A percentile compares a stretch with the other conserved stretches of the same genome.
phyloP scores from a whole-genome alignment of 2,797 vertebrate genomes.

The Hypotaenidia okinawae region DNA sequence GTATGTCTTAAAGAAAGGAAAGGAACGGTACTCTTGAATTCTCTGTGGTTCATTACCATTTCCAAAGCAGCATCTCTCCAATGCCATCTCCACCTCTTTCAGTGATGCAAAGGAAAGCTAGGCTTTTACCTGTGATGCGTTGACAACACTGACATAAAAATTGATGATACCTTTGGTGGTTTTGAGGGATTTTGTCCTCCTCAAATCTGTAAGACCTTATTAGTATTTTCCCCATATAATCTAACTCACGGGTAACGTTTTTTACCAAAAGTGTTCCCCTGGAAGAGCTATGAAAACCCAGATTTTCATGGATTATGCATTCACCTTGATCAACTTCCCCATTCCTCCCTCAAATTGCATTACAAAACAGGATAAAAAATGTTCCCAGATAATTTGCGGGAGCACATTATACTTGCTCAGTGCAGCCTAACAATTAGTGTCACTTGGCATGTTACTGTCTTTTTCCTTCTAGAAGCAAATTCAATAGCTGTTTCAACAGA shows the following conservation, averaged over 20 bases:
- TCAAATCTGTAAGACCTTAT: neutral
- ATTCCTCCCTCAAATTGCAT: neutral
- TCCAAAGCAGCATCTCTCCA: neutral
- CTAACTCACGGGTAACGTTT: neutral
- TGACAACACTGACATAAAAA: neutral
- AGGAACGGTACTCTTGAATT: neutral
- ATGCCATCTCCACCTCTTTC: neutral
- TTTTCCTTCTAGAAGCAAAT: constrained; percentile 66
- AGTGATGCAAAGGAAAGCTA: neutral
- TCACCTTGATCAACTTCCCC: constrained; percentile 11
- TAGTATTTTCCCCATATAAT: neutral
- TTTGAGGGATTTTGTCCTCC: neutral
- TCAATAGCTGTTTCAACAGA: constrained; percentile 58
- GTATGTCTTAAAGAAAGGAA: neutral
- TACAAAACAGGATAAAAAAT: neutral
- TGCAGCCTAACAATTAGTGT: constrained; percentile 73
- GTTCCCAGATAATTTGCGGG: constrained; percentile 55
- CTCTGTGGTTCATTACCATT: neutral
- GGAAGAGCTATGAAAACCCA: neutral
- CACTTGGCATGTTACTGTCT: constrained; percentile 60
- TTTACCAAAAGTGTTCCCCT: neutral
- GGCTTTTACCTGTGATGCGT: neutral
- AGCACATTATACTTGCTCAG: constrained; percentile 33
- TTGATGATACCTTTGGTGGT: neutral
- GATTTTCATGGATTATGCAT: neutral